Conservation (phyloP, 2,888 invertebrate species). For the Drosophila rubida region DNA sequence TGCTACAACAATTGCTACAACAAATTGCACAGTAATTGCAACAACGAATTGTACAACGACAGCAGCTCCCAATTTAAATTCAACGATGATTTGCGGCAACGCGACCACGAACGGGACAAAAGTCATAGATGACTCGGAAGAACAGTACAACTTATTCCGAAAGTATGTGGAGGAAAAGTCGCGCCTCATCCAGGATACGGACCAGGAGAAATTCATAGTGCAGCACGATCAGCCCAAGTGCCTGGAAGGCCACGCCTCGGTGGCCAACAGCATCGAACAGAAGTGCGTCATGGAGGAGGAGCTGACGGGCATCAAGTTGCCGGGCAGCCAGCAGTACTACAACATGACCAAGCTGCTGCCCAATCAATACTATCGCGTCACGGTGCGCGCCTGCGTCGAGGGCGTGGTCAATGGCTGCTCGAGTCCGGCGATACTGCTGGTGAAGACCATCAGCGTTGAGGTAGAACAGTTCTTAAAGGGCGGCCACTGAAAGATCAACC, state of each 20-base stretch:
- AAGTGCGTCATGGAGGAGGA: conserved; percentile 65
- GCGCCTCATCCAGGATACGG: conserved; percentile 65
- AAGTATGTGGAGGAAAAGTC: conserved; percentile 34
- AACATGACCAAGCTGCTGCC: conserved; percentile 56
- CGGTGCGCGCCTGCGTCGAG: conserved; percentile 78
- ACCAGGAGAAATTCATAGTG: conserved; percentile 53
- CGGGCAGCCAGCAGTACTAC: conserved; percentile 56
- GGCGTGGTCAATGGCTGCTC: conserved; percentile 78
- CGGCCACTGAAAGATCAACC: conserved; percentile 15
- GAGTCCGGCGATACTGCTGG: conserved; percentile 63
- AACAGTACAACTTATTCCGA: conserved; percentile 43
- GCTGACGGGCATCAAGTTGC: conserved; percentile 52
- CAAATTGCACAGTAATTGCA: conserved; percentile 1
- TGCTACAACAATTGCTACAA: conserved; percentile 11
- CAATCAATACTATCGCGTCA: conserved; percentile 68
- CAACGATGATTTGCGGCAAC: neutral
- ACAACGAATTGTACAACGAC: neutral
- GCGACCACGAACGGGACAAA: too few relatives aligned
- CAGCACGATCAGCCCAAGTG: conserved; percentile 55
- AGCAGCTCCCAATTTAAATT: neutral
- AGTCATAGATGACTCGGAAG: neutral
- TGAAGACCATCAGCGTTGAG: conserved; percentile 51
- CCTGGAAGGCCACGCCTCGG: conserved; percentile 38
- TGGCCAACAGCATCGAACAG: conserved; percentile 56
- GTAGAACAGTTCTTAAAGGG: conserved; percentile 55